A percentile compares a stretch with the other conserved stretches of the same genome.
Conservation (phyloP, 2,797 vertebrate genomes). For the Sebastes elongatus region DNA sequence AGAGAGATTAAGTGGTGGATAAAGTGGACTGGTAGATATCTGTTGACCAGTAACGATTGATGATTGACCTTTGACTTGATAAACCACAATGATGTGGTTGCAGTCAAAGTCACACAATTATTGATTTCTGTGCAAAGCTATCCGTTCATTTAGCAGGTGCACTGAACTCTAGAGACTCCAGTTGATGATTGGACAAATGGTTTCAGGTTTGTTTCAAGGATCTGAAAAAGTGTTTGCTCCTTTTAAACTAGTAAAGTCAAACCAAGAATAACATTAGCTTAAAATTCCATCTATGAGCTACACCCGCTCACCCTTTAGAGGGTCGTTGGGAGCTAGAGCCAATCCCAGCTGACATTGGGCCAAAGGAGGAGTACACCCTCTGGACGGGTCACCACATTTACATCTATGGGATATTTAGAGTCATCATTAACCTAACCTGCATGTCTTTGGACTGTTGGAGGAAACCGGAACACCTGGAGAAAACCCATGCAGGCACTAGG, state of each 20-base stretch:
- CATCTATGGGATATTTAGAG: not conserved
- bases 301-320: not conserved
- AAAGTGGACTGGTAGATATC: not conserved
- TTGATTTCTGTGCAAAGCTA: not conserved
- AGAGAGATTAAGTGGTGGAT: not conserved
- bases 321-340: not conserved
- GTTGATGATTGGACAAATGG: not conserved
- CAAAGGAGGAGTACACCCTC: not conserved
- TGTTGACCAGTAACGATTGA: not conserved
- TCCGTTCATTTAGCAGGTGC: not conserved
- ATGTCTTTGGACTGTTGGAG: not conserved
- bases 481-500: not conserved
- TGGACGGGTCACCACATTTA: not conserved
- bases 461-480: not conserved
- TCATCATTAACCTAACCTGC: not conserved
- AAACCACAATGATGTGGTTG: not conserved
- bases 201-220: not conserved
- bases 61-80: constrained; percentile 18
- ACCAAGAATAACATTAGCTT: not conserved
- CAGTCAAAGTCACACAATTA: not conserved
- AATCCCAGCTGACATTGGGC: not conserved
- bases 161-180: not conserved
- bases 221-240: no score
- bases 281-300: not conserved
- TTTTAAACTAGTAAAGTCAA: no score